phyloP scores from a whole-genome alignment of 2,113 vertebrate genomes.

The Etia nguti region DNA sequence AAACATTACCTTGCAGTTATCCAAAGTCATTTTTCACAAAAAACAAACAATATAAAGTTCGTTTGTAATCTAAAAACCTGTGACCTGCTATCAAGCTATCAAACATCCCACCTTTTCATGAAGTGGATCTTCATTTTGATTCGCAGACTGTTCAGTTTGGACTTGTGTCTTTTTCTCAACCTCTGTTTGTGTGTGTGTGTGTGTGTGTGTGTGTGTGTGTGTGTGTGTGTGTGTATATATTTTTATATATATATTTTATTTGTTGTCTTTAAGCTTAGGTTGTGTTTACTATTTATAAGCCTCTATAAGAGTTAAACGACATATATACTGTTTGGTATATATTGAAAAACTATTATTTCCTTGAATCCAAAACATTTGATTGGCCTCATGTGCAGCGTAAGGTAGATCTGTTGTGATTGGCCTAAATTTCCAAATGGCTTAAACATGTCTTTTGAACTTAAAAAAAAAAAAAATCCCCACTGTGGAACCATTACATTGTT shows the following conservation, averaged over 20 bases:
- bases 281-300: neutral
- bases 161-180: neutral
- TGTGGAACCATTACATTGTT: neutral
- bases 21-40: conserved; percentile 4
- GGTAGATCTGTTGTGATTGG: neutral
- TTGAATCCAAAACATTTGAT: neutral
- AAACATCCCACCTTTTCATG: neutral
- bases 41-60: conserved; percentile 33
- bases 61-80: conserved; percentile 13
- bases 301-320: neutral
- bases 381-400: neutral
- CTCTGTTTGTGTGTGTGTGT: too few species aligned
- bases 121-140: neutral
- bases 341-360: neutral
- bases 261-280: neutral
- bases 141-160: neutral
- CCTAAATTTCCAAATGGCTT: neutral
- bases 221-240: too few species aligned
- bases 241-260: too few species aligned
- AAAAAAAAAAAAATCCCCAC: neutral
- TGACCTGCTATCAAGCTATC: neutral
- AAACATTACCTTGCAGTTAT: conserved; percentile 40
- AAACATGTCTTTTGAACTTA: neutral
- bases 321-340: neutral
- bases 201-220: too few species aligned